Evolutionary conservation across 2,888 invertebrate genomes (phyloP).

Genomic region (Polydesmus complanatus): DNA sequence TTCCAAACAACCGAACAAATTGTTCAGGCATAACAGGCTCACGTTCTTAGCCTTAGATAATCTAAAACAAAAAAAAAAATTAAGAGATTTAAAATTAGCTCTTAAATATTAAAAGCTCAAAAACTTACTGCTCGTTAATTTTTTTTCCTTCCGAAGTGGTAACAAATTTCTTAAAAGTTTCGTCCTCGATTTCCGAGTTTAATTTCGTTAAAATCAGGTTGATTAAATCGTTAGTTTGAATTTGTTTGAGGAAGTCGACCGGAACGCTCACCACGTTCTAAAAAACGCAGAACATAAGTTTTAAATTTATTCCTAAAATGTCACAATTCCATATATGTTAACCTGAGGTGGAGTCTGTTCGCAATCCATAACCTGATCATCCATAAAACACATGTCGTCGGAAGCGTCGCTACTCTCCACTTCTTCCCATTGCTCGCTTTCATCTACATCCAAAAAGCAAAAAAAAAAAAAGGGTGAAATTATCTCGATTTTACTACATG

Average conservation of each 20-base stretch:
- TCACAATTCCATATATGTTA: neutral
- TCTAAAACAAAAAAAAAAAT: no score
- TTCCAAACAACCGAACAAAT: slow-evolving; percentile 48
- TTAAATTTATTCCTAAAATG: neutral
- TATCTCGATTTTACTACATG: neutral
- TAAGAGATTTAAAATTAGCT: slow-evolving; percentile 8
- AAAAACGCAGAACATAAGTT: neutral
- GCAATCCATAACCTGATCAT: slow-evolving; percentile 20
- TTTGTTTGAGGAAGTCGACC: no score
- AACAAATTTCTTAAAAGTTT: neutral
- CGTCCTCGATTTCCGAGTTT: neutral
- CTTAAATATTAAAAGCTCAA: slow-evolving; percentile 11
- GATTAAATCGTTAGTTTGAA: no score
- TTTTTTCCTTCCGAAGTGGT: neutral
- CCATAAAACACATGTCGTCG: slow-evolving; percentile 23
- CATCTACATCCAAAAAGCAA: slow-evolving; percentile 1
- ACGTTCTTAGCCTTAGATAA: slow-evolving; percentile 42
- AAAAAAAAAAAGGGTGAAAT: neutral
- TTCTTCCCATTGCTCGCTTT: slow-evolving; percentile 30
- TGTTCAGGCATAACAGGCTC: slow-evolving; percentile 53
- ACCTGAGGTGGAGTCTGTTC: slow-evolving; percentile 12
- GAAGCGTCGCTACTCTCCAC: slow-evolving; percentile 26
- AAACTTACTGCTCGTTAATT: slow-evolving; percentile 14
- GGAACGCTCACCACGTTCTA: no score
- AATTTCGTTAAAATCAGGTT: neutral